These are phyloP conservation scores for Apamea anceps DNA, from an alignment of 2,888 invertebrate genomes.

Conservation along the genomic window DNA sequence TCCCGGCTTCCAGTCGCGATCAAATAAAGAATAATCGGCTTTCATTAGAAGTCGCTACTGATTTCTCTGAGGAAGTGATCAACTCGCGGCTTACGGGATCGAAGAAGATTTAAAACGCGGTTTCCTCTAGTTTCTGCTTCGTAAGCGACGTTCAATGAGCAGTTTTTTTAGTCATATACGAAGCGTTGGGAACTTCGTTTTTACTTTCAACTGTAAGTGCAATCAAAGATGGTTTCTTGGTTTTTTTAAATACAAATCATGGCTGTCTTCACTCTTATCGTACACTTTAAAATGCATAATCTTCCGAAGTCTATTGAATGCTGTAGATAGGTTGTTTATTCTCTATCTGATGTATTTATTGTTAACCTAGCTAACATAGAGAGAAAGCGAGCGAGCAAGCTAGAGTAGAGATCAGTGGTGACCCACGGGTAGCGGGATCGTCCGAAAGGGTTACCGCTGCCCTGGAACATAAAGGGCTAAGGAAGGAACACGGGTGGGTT, in stretches of 20 bases:
- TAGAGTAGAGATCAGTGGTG: neutral
- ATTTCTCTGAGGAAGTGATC: constrained; percentile 75
- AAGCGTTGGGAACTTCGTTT: constrained; percentile 3
- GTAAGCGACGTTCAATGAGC: constrained; percentile 56
- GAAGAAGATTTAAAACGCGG: constrained; percentile 70
- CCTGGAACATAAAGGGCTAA: no score
- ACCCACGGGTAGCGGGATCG: no score
- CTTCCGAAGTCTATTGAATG: neutral
- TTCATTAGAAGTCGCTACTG: constrained; percentile 74
- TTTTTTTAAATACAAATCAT: neutral
- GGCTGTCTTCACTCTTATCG: no score
- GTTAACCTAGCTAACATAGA: neutral
- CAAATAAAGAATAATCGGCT: constrained; percentile 76
- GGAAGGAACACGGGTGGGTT: no score
- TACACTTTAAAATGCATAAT: neutral
- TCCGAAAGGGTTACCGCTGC: no score
- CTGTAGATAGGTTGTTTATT: neutral
- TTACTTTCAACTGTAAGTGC: neutral
- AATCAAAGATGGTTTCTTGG: neutral
- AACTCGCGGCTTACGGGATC: constrained; percentile 69
- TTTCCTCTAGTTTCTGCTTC: constrained; percentile 61
- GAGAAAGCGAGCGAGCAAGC: neutral
- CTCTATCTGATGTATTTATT: neutral
- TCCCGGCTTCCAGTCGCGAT: constrained; percentile 59
- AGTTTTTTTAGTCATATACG: constrained; percentile 30